Conservation (phyloP, 1,140 invertebrate genomes). For the Bombus balteatus region DNA sequence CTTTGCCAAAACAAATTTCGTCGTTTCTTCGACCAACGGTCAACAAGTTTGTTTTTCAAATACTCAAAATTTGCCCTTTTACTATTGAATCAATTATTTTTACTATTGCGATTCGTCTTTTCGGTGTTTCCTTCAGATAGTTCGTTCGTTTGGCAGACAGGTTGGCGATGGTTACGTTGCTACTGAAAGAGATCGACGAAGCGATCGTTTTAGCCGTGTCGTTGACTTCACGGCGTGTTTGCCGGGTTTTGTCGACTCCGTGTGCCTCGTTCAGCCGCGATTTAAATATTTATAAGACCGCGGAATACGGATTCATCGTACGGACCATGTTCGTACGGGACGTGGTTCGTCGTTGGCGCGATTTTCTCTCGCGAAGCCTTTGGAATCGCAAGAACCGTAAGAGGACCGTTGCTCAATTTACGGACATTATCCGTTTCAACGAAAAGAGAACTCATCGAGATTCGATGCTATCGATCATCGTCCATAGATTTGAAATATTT, state of each 20-base stretch:
- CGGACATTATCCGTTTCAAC: neutral
- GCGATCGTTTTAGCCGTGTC: conserved; percentile 2
- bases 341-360: neutral
- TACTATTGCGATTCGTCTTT: neutral
- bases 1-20: neutral
- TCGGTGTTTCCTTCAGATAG: neutral
- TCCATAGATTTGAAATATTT: neutral
- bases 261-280: neutral
- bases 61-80: no score
- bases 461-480: neutral
- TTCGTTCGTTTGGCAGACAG: neutral
- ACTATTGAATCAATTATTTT: no score
- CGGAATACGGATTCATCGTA: neutral
- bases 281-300: conserved; percentile 45
- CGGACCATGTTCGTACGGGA: neutral
- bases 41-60: no score
- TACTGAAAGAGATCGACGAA: neutral
- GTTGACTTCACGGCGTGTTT: conserved; percentile 10
- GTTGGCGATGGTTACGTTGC: neutral
- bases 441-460: neutral
- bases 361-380: neutral
- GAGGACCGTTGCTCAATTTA: neutral
- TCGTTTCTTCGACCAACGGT: neutral
- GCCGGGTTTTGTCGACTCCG: neutral
- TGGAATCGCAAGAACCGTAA: neutral